Conservation (phyloP, 1,140 invertebrate species). For the Portunus trituberculatus region DNA sequence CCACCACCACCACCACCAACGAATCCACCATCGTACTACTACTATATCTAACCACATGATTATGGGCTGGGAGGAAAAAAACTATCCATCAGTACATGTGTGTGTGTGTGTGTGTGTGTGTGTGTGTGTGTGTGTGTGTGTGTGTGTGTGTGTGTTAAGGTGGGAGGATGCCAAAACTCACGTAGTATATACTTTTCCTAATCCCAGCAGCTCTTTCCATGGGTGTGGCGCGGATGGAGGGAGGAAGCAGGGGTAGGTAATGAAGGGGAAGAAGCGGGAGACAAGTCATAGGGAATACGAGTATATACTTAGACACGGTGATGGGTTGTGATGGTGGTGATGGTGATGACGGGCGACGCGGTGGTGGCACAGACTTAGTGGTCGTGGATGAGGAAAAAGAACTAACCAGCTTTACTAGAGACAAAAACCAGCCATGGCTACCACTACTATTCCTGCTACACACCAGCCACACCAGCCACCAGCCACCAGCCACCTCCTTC, state of each 20-base stretch:
- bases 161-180: too few species aligned
- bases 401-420: not conserved
- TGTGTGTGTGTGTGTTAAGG: conserved; percentile 40
- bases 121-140: conserved; percentile 56
- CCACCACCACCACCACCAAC: too few species aligned
- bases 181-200: not conserved
- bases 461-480: too few species aligned
- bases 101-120: conserved; percentile 59
- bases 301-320: not conserved
- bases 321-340: not conserved
- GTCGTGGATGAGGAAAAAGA: not conserved
- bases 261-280: not conserved
- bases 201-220: not conserved
- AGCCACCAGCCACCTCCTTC: too few species aligned
- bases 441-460: not conserved
- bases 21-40: too few species aligned
- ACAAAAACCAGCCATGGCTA: not conserved
- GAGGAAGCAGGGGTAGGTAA: not conserved
- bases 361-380: not conserved
- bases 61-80: too few species aligned
- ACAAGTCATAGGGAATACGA: too few species aligned
- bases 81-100: conserved; percentile 15
- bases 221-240: not conserved
- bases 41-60: too few species aligned
- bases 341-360: not conserved